Evolutionary conservation across 2,888 invertebrate genomes (phyloP), one percentile per base, ranked within the genome.

Genomic region (Malachius bipustulatus): DNA sequence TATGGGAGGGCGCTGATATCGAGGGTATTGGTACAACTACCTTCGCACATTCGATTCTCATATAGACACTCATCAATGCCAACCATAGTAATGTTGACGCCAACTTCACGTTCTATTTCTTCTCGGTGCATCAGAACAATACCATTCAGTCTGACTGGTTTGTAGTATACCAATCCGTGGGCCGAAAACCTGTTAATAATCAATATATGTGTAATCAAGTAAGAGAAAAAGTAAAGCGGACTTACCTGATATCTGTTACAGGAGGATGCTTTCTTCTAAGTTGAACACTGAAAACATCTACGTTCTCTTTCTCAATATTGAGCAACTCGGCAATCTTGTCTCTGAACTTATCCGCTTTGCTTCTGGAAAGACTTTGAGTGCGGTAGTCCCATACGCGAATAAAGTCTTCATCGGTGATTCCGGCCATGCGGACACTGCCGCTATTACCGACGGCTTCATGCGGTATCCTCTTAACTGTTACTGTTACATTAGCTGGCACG

Each of bases 231-330:
- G n/a, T n/a, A n/a, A n/a, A n/a, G n/a, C n/a, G n/a, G n/a, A n/a
- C n/a, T n/a, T n/a, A n/a, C n/a, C n/a, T 70, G 3, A 97, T 77
- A 52, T 96, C 96, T 0, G 91, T 91, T 26, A 88, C 69, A 2
- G 88, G 85, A 1, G 90, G 87, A 63, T 84, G 82, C 48, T 85
- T 81, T 48, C 83, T 76, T 49, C 87, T 73, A 28, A 87, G 62
- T 60, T 94, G 93, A 10, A 98, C 90, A 60, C 94, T 96, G 60
- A 98, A 97, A 36, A 98, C 82, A 52, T 96, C 93, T 10, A 98
- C 89, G 57, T 91, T 89, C 49, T 87, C 83, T 19, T 81, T 70
- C 47, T 85, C 82, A 3, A 87, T 85, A 46, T 81, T 82, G 32
- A 96, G 68, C 46, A 93, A 70, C 55, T 84, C 81, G 0, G 82